Conservation (phyloP, 2,888 invertebrate species). For the Dryadula phaetusa region DNA sequence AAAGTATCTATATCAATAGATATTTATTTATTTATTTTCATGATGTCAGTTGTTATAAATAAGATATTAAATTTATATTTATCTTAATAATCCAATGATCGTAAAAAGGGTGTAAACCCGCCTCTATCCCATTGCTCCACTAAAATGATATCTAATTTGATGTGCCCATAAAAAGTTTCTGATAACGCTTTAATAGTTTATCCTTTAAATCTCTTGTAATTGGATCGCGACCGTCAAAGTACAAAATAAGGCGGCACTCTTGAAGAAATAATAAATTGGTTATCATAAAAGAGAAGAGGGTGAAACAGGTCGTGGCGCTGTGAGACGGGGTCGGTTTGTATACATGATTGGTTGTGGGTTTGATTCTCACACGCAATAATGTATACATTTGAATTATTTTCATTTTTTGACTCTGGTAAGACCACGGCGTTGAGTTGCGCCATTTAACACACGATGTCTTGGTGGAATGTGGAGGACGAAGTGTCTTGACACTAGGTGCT, state of each 20-base stretch:
- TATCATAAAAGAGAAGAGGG: background rate
- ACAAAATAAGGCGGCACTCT: background rate
- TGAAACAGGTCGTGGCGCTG: too few species aligned
- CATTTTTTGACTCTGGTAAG: too few species aligned
- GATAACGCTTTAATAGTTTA: conserved; percentile 45
- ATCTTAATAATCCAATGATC: conserved; percentile 44
- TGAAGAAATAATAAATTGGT: conserved; percentile 22
- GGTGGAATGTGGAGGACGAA: too few species aligned
- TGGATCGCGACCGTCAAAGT: conserved; percentile 34
- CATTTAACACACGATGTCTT: too few species aligned
- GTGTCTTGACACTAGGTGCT: too few species aligned
- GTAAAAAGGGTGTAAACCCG: conserved; percentile 47
- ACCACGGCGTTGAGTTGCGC: too few species aligned
- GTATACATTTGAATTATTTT: too few species aligned
- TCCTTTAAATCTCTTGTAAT: conserved; percentile 46
- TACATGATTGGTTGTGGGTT: too few species aligned
- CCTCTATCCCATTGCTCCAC: conserved; percentile 44
- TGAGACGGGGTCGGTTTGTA: too few species aligned
- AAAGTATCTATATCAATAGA: too few species aligned
- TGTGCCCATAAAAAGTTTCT: conserved; percentile 46
- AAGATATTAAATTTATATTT: conserved; percentile 29
- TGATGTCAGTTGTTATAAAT: conserved; percentile 4
- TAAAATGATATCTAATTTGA: conserved; percentile 48
- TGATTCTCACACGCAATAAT: too few species aligned
- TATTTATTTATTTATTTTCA: too few species aligned